Evolutionary conservation across 2,888 invertebrate genomes (phyloP), one percentile per base, ranked within the genome.

Genomic region (Boloria selene): DNA sequence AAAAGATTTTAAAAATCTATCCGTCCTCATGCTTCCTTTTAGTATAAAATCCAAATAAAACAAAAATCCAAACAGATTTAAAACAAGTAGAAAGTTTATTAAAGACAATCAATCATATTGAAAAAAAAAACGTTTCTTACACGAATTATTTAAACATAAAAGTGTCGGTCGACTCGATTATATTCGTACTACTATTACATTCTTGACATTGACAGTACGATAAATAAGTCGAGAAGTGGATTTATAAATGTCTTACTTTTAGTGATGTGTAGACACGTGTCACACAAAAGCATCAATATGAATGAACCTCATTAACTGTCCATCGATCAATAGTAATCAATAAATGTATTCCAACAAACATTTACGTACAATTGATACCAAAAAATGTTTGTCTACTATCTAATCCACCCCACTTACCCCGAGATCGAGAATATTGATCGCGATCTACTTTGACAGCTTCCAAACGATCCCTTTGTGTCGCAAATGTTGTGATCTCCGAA

Each of bases 361-460:
- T 31, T 54, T 10, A 10, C 16, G 4, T 38, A 38, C 38, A 54
- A 54, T 38, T 54, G 31, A 53, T 53, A 64, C 16, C 17, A 31
- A 58, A 42, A 44, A 60, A 51, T 14, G 52, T 56, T 66, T 51
- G 54, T 49, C 51, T 55, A 67, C 38, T 61, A 45, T 22, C 59
- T 59, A 55, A 58, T 18, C 38, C 42, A 44, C 55, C 67, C 54
- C 44, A 65, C 60, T 51, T 64, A 42, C 42, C 7, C 13, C 22
- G n/a, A 59, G 17, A 49, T 56, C 5, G 13, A 45, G n/a, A 70
- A 72, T 70, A 72, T 72, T 18, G 69, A 70, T 70, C 55, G 67
- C 67, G n/a, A 69, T 70, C 67, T 69, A 62, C 56, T 70, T 64
- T 70, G 72, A 72, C 70, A 70, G 70, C 49, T 54, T 31, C 56